These are phyloP conservation scores for Poecile montanus DNA, from an alignment of 2,797 vertebrate species.

Conservation along the genomic window DNA sequence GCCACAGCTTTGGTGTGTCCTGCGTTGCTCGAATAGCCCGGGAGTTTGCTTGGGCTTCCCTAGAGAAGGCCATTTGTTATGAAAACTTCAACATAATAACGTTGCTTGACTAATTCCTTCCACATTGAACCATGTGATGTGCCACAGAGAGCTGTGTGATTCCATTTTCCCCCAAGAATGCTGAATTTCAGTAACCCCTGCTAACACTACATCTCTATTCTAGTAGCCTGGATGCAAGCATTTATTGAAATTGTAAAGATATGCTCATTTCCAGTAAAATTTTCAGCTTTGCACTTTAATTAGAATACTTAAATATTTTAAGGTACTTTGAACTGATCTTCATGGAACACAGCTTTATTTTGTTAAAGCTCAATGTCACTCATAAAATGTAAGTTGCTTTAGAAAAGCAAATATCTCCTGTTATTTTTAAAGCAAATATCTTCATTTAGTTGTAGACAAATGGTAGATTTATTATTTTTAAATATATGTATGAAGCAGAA, in stretches of 20 bases:
- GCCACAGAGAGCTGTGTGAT: background rate
- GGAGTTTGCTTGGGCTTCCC: background rate
- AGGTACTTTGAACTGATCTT: background rate
- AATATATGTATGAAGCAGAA: background rate
- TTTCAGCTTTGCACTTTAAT: background rate
- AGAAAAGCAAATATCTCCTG: background rate
- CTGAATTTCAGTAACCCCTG: background rate
- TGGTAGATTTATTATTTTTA: background rate
- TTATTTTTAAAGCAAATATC: background rate
- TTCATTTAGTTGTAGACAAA: background rate
- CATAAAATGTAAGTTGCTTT: background rate
- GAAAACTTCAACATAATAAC: background rate
- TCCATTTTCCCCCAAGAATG: background rate
- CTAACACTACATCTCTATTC: rapidly evolving
- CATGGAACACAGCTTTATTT: background rate
- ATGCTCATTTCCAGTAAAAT: background rate
- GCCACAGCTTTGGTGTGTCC: rapidly evolving
- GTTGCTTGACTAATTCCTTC: background rate
- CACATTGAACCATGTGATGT: background rate
- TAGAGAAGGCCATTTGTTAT: background rate
- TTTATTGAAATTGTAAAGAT: background rate
- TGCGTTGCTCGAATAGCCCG: rapidly evolving
- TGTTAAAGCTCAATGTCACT: background rate
- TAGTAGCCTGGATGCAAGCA: rapidly evolving
- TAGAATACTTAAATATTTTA: background rate